Percentiles rank a stretch among this genome's conserved stretches.
These are phyloP conservation scores for Mastomys natalensis DNA, from an alignment of 2,113 vertebrate genomes.

Conservation along the genomic window DNA sequence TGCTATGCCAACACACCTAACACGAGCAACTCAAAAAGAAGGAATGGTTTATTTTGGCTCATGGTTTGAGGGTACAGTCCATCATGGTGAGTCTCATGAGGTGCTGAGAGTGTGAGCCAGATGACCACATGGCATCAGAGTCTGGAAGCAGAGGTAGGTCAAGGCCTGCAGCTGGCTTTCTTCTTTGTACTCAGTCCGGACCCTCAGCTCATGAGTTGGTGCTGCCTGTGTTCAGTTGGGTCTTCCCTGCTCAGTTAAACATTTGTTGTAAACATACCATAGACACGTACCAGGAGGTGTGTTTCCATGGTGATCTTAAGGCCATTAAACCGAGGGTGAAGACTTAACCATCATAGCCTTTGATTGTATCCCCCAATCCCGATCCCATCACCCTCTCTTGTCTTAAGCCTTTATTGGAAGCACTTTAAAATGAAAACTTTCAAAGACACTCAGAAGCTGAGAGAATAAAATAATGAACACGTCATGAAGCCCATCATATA, in stretches of 20 bases:
- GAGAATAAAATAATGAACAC: neutral
- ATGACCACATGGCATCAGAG: neutral
- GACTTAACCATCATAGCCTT: neutral
- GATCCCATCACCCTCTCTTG: neutral
- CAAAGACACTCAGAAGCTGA: neutral
- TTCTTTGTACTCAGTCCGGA: neutral
- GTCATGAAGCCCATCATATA: neutral
- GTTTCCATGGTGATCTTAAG: neutral
- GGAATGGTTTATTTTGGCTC: neutral
- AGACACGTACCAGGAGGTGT: neutral
- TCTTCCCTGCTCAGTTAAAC: neutral
- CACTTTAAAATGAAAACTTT: slow-evolving; percentile 12
- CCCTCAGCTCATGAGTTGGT: neutral
- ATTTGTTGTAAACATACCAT: neutral
- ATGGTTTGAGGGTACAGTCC: neutral
- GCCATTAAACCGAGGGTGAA: neutral
- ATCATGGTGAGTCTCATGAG: neutral
- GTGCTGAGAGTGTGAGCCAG: neutral
- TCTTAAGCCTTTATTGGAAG: neutral
- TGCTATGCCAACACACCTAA: neutral
- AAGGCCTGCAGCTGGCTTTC: neutral
- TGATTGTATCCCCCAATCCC: neutral
- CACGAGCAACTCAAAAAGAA: neutral
- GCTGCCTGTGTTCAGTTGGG: neutral
- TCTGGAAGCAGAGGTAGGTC: neutral